These are phyloP conservation scores for Pangasianodon hypophthalmus DNA, from an alignment of 2,113 vertebrate species.

Conservation along the genomic window DNA sequence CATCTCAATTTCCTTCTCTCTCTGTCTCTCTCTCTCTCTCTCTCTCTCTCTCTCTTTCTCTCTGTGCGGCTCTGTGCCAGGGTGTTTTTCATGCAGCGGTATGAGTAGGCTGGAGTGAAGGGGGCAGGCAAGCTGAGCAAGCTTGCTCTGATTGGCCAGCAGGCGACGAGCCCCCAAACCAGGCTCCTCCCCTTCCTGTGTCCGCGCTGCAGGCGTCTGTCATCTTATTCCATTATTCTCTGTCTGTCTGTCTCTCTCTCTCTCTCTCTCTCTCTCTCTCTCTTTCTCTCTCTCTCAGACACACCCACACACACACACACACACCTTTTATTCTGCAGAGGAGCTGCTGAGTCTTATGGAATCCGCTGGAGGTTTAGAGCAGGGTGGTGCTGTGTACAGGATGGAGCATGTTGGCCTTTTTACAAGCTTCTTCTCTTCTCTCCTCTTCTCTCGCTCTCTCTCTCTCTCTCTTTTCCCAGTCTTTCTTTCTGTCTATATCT, in stretches of 20 bases:
- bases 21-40: conserved; percentile 39
- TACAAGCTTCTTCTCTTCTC: background rate
- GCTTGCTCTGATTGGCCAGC: conserved; percentile 61
- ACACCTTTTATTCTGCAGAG: background rate
- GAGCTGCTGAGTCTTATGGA: conserved; percentile 47
- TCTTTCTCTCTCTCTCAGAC: background rate
- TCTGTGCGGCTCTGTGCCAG: conserved; percentile 20
- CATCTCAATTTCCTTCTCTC: background rate
- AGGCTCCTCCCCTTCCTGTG: conserved; percentile 61
- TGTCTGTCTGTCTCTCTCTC: conserved; percentile 14
- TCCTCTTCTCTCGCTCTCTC: no score
- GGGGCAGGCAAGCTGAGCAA: conserved; percentile 52
- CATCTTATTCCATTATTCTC: conserved; percentile 3
- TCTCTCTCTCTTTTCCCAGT: no score
- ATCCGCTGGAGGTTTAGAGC: conserved; percentile 51
- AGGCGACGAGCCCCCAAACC: conserved; percentile 44
- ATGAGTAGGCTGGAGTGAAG: conserved; percentile 14
- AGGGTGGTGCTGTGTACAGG: conserved; percentile 44
- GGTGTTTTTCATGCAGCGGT: background rate
- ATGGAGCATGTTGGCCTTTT: conserved; percentile 47
- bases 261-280: conserved; percentile 21
- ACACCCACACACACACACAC: conserved; percentile 7
- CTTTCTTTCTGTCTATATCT: no score
- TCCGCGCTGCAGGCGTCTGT: conserved; percentile 38
- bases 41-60: background rate